phyloP scores from a whole-genome alignment of 2,113 vertebrate species.

The Eptatretus burgeri region DNA sequence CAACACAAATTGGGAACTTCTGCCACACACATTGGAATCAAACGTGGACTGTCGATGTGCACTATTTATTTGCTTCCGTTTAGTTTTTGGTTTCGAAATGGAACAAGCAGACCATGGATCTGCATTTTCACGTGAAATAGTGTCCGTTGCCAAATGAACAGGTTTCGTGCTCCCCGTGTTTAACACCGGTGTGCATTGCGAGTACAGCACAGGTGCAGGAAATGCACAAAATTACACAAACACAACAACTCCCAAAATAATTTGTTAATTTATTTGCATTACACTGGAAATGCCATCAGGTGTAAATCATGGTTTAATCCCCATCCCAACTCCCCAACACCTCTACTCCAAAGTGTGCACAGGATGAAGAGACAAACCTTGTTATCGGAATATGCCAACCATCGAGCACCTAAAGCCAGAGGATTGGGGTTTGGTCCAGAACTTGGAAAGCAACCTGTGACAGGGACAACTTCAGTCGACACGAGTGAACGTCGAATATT shows the following conservation, averaged over 20 bases:
- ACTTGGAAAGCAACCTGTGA: slow-evolving; percentile 74
- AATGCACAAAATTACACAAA: neutral
- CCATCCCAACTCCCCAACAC: neutral
- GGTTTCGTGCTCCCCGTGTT: too few species aligned
- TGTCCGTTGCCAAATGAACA: too few species aligned
- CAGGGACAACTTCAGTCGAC: slow-evolving; percentile 6
- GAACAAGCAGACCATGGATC: too few species aligned
- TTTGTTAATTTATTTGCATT: slow-evolving; percentile 7
- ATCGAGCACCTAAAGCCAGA: slow-evolving; percentile 62
- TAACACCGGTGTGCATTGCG: too few species aligned
- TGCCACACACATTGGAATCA: too few species aligned
- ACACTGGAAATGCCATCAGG: slow-evolving; percentile 9
- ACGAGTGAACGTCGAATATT: too few species aligned
- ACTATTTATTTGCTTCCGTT: too few species aligned
- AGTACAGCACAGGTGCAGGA: too few species aligned
- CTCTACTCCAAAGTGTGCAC: neutral
- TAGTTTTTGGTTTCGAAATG: too few species aligned
- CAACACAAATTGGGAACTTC: slow-evolving; percentile 9
- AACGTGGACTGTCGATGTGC: too few species aligned
- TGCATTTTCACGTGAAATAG: too few species aligned
- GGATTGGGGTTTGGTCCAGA: slow-evolving; percentile 89
- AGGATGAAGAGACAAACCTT: slow-evolving; percentile 28
- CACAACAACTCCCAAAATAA: slow-evolving; percentile 8
- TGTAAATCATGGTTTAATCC: slow-evolving; percentile 10
- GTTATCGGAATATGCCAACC: slow-evolving; percentile 92